Base-by-base conservation (phyloP, 1,140 invertebrate species). In the Papilio aristodemus region DNA sequence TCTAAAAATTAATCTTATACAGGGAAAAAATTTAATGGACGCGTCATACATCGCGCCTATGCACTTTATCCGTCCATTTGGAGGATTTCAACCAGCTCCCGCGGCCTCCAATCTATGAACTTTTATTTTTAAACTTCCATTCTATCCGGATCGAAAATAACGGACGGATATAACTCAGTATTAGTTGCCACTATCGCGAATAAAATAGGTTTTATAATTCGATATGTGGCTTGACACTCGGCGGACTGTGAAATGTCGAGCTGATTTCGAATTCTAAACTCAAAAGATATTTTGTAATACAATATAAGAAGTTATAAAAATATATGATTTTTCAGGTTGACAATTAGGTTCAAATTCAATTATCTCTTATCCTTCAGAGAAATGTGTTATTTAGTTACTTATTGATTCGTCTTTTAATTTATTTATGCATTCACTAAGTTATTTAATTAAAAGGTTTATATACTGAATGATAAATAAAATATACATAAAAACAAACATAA, bases 1-100 rank as follows among this genome's bases (percentile, higher is more conserved):
- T 36, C 27, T 14, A 58, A 32, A 58, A 13, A 36, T 32, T 62
- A 38, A 62, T 62, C 46, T 54, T 36, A 17, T 37, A 62, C 36
- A 62, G 6, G 36, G 27, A 62, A 37, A 62, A 62, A 62, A 62
- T 62, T 38, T 38, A 62, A 36, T 17, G 46, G 71, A 69, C 57
- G 70, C 57, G 54, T 72, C 57, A 71, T 68, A 38, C 62, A 64
- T 69, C 59, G 41, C 67, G 22, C 66, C 62, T 27, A 38, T 78
- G 76, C 76, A 76, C 67, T 79, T 74, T 79, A 75, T 73, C 75
- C 73, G 63, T 78, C 72, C 73, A 78, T 77, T 79, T 81, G 73
- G 58, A 74, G 77, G 71, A 79, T 79, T 80, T 76, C 62, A 71
- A 72, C 68, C 67, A 19, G 68, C 69, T 71, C 67, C 57, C 70